Conservation (phyloP, 1,140 invertebrate species). For the Physella acuta region DNA sequence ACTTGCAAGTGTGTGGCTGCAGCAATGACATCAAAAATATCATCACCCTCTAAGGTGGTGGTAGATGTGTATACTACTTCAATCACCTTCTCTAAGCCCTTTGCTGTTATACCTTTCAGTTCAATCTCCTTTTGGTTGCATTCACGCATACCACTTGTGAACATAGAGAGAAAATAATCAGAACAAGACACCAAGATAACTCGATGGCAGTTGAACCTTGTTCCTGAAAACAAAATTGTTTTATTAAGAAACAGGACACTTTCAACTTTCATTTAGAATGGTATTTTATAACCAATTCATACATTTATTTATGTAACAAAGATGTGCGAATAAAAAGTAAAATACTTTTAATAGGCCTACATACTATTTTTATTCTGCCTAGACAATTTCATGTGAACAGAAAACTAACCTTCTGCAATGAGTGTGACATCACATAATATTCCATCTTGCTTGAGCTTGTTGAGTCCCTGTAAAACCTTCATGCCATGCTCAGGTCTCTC, state of each 20-base stretch:
- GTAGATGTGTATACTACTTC: slow-evolving; percentile 60
- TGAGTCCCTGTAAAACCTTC: slow-evolving; percentile 57
- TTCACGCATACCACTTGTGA: slow-evolving; percentile 59
- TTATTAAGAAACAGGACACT: slow-evolving; percentile 3
- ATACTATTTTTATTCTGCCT: too few species aligned
- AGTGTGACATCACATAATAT: slow-evolving; percentile 60
- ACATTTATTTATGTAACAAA: background rate
- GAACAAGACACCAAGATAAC: slow-evolving; percentile 59
- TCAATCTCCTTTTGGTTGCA: slow-evolving; percentile 58
- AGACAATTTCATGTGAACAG: too few species aligned
- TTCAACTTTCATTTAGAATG: background rate
- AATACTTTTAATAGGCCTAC: too few species aligned
- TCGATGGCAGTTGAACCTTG: slow-evolving; percentile 55
- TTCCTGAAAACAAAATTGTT: slow-evolving; percentile 41
- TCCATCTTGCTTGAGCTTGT: slow-evolving; percentile 57
- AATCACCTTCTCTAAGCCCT: slow-evolving; percentile 57
- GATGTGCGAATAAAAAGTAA: too few species aligned
- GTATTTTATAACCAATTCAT: background rate
- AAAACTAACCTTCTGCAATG: slow-evolving; percentile 58
- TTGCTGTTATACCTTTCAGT: slow-evolving; percentile 57
- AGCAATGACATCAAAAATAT: slow-evolving; percentile 61
- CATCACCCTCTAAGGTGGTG: slow-evolving; percentile 57
- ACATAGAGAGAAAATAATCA: slow-evolving; percentile 60
- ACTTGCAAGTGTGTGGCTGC: slow-evolving; percentile 60
- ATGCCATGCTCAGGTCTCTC: slow-evolving; percentile 59